Conservation (phyloP, 2,113 vertebrate genomes). For the Tenebrosternarchus preto region DNA sequence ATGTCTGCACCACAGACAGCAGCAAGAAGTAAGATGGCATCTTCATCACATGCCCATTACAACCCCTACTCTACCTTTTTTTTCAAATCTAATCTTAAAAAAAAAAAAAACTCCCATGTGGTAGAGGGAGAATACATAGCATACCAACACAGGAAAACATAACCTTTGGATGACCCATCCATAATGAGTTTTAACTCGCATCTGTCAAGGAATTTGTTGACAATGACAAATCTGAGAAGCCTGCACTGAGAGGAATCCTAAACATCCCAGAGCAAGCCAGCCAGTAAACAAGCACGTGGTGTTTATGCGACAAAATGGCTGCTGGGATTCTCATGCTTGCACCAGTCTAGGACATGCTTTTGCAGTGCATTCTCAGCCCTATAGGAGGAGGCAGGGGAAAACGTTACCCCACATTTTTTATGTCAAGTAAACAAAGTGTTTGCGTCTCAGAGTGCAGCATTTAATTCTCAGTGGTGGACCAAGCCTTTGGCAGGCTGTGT, state of each 20-base stretch:
- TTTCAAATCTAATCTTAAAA: slow-evolving; percentile 35
- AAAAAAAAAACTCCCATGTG: slow-evolving; percentile 30
- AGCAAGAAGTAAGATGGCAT: slow-evolving; percentile 56
- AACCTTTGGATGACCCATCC: slow-evolving; percentile 53
- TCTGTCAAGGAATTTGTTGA: slow-evolving; percentile 52
- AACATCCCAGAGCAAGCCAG: slow-evolving; percentile 8
- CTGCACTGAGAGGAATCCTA: slow-evolving; percentile 47
- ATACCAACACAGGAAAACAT: slow-evolving; percentile 46
- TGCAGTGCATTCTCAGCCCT: not conserved
- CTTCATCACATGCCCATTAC: slow-evolving; percentile 37
- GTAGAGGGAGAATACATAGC: slow-evolving; percentile 32
- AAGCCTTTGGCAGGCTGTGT: slow-evolving; percentile 45
- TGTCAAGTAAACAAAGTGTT: slow-evolving; percentile 36
- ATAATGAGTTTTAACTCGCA: slow-evolving; percentile 62
- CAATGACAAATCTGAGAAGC: slow-evolving; percentile 48
- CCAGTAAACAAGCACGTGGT: slow-evolving; percentile 16
- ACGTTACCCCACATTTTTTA: slow-evolving; percentile 27
- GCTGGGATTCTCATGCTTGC: slow-evolving; percentile 16
- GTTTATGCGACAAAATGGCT: slow-evolving; percentile 22
- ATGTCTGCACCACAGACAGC: slow-evolving; percentile 58
- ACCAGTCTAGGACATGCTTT: slow-evolving; percentile 34
- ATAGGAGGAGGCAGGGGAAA: not conserved
- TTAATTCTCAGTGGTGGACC: slow-evolving; percentile 28
- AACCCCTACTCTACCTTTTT: slow-evolving; percentile 27
- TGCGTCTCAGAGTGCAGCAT: not conserved